Evolutionary conservation across 2,797 vertebrate genomes (phyloP), one percentile per base, ranked within the genome.

Genomic region (Botia almorhae): DNA sequence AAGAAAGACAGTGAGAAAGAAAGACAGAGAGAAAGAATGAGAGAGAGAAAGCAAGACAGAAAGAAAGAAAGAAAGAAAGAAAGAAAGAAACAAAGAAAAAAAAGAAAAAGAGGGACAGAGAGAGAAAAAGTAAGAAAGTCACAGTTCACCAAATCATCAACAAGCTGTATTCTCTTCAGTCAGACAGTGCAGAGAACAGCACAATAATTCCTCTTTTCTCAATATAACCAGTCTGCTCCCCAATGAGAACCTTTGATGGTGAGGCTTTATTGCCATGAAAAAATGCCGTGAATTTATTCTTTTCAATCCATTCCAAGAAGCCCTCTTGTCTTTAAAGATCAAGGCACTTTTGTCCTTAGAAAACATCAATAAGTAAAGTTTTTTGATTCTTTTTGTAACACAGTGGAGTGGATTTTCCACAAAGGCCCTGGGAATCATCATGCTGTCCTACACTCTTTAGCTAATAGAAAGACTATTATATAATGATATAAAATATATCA

Each of bases 281-380:
- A 69, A 26, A 56, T 0, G 0, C 39, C 19, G 36, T 23, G 8
- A 76, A 76, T 61, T 63, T 13, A 17, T 21, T 77, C 10, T 46
- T 77, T 51, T 60, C 7, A 6, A 69, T 63, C 50, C 8, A 61
- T 70, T 70, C 43, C 50, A 56, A 33, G 26, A 65, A 64, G 36
- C 46, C 23, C 17, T 64, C 19, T 64, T 76, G 29, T 72, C 21
- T 48, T 17, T 72, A 58, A 65, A 82, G 58, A 76, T 81, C 56
- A 76, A 69, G 11, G 46, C 33, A 63, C 23, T 63, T 64, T 67
- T 73, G 29, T 58, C 67, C 64, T 19, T 26, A 26, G 55, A 69
- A 53, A 51, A 63, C 48, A 23, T 63, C 21, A 76, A 26, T 43
- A 46, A 60, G 5, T 13, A 63, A 64, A 43, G 39, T 26, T 69